A percentile compares a stretch with the other conserved stretches of the same genome.
These are phyloP conservation scores for Bruchidius siliquastri DNA, from an alignment of 2,888 invertebrate genomes.

Conservation along the genomic window DNA sequence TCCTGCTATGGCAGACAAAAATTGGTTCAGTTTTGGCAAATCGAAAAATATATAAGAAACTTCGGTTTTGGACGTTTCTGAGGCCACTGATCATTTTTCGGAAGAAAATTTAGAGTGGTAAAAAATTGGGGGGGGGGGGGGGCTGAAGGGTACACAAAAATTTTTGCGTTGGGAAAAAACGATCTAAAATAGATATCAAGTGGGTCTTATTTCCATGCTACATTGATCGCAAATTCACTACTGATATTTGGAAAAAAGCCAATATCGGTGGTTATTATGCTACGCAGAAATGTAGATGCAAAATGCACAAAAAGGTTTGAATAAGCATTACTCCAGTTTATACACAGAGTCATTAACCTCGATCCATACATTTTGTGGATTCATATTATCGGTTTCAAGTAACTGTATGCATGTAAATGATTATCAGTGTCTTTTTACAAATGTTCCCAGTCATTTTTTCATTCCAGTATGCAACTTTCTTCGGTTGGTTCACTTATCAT, in stretches of 20 bases:
- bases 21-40: too few relatives aligned
- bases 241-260: neutral
- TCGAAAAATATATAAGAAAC: too few relatives aligned
- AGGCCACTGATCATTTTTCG: too few relatives aligned
- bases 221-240: neutral
- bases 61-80: too few relatives aligned
- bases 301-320: neutral
- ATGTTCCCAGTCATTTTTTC: neutral
- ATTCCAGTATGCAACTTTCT: neutral
- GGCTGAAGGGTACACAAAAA: too few relatives aligned
- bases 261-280: neutral
- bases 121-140: too few relatives aligned
- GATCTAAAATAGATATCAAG: too few relatives aligned
- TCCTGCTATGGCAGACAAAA: too few relatives aligned
- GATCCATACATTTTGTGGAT: neutral
- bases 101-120: too few relatives aligned
- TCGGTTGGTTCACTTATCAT: neutral
- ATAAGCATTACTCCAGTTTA: neutral
- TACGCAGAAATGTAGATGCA: neutral
- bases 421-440: neutral
- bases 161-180: too few relatives aligned
- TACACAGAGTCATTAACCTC: neutral
- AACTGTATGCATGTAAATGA: neutral
- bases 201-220: too few relatives aligned
- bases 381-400: neutral